A percentile compares a stretch with the other conserved stretches of the same genome.
Evolutionary conservation across 2,113 vertebrate genomes (phyloP).

Genomic region (Azemiops feae): DNA sequence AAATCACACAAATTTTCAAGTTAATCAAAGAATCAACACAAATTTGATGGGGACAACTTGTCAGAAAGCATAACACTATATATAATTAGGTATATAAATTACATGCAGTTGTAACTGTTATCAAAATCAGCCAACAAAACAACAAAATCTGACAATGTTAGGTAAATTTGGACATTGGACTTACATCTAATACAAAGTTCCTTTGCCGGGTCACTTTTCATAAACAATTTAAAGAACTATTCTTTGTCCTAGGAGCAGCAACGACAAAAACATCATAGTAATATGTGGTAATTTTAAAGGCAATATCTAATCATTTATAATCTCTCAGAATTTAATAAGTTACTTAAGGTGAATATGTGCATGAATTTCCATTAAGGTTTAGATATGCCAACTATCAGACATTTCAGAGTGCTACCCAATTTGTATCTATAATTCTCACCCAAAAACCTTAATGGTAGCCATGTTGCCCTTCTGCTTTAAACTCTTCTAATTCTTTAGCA

Average conservation of each 20-base stretch:
- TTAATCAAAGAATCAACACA: background rate
- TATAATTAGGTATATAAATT: constrained; percentile 31
- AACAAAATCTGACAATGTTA: background rate
- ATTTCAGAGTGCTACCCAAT: background rate
- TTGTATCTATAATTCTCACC: background rate
- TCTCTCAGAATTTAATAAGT: background rate
- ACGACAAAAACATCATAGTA: background rate
- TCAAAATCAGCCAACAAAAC: background rate
- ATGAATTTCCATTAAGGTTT: background rate
- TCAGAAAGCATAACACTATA: constrained; percentile 32
- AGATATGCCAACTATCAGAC: background rate
- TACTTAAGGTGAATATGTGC: background rate
- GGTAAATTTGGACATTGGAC: background rate
- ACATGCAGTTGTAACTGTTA: background rate
- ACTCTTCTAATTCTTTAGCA: background rate
- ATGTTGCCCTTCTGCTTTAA: background rate
- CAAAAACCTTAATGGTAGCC: background rate
- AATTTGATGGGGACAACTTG: background rate
- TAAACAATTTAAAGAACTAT: background rate
- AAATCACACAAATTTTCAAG: constrained; percentile 5
- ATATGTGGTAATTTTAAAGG: background rate
- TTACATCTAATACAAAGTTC: background rate
- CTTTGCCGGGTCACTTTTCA: background rate
- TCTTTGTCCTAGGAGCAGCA: background rate
- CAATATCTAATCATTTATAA: background rate